These are phyloP conservation scores for Ctenopoma multispine DNA, from an alignment of 2,797 vertebrate species.

Conservation along the genomic window DNA sequence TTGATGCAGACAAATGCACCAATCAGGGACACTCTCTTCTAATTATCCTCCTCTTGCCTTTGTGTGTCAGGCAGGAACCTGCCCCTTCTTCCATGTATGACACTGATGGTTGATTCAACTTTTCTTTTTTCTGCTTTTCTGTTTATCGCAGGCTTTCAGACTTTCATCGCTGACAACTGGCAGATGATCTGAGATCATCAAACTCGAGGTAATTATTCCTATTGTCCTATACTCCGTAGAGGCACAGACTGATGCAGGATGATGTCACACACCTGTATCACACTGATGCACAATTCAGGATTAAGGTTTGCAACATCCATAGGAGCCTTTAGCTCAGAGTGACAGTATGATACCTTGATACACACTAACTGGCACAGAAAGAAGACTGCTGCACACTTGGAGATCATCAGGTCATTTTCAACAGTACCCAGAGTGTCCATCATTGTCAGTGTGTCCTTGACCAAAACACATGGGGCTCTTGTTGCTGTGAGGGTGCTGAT, in stretches of 20 bases:
- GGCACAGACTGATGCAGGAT: background rate
- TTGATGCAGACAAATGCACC: constrained; percentile 61
- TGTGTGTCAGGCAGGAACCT: constrained; percentile 27
- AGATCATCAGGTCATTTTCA: constrained; percentile 9
- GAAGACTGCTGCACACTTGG: background rate
- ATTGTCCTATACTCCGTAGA: constrained; percentile 28
- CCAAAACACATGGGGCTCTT: background rate
- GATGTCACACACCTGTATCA: constrained; percentile 37
- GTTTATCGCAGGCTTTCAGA: constrained; percentile 59
- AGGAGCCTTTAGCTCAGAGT: background rate
- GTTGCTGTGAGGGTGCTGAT: constrained; percentile 7
- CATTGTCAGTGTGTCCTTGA: constrained; percentile 38
- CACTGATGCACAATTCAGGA: constrained; percentile 6
- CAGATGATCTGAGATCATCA: constrained; percentile 52
- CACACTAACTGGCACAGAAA: background rate
- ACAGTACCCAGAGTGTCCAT: constrained; percentile 8
- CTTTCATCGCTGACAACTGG: constrained; percentile 46
- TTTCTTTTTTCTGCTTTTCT: constrained; percentile 34
- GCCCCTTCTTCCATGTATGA: constrained; percentile 14
- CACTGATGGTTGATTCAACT: constrained; percentile 43
- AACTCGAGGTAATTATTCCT: constrained; percentile 60
- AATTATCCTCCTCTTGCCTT: constrained; percentile 33
- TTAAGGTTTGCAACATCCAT: background rate
- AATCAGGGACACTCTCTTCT: constrained; percentile 41
- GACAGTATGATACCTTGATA: background rate